phyloP scores from a whole-genome alignment of 2,888 invertebrate genomes.

The Cephus pygmeus region DNA sequence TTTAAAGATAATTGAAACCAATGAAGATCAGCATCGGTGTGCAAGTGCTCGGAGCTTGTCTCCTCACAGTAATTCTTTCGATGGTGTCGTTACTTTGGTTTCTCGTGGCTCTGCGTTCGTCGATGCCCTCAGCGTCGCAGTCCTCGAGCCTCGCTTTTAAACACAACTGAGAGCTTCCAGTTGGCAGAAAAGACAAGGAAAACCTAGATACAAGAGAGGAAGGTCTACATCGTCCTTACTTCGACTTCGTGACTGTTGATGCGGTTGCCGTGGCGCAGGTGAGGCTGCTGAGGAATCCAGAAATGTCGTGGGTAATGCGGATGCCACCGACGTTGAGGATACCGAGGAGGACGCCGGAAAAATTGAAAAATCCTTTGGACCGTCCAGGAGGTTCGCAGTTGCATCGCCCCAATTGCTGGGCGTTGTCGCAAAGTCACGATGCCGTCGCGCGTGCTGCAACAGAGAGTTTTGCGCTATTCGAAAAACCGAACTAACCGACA shows the following conservation, averaged over 20 bases:
- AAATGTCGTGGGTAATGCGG: neutral
- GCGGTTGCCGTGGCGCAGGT: slow-evolving; percentile 19
- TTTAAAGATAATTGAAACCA: slow-evolving; percentile 14
- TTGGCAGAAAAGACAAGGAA: no score
- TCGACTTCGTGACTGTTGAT: slow-evolving; percentile 28
- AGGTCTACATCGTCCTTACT: slow-evolving; percentile 26
- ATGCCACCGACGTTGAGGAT: neutral
- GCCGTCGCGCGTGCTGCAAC: slow-evolving; percentile 56
- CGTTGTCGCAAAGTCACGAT: slow-evolving; percentile 44
- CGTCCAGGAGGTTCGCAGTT: slow-evolving; percentile 22
- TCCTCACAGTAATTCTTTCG: no score
- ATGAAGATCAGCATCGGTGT: slow-evolving; percentile 5
- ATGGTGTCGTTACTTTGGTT: no score
- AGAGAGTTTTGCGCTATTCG: slow-evolving; percentile 20
- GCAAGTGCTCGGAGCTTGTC: slow-evolving; percentile 4
- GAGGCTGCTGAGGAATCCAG: neutral
- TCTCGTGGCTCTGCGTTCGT: no score
- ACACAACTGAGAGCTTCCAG: no score
- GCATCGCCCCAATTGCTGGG: slow-evolving; percentile 15
- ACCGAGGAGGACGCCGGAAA: neutral
- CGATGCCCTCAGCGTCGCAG: no score
- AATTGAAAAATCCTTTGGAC: slow-evolving; percentile 10
- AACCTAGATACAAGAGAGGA: no score
- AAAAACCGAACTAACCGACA: neutral
- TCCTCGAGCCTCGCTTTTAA: no score